phyloP scores from a whole-genome alignment of 2,888 invertebrate species.

The Lydus trimaculatus region DNA sequence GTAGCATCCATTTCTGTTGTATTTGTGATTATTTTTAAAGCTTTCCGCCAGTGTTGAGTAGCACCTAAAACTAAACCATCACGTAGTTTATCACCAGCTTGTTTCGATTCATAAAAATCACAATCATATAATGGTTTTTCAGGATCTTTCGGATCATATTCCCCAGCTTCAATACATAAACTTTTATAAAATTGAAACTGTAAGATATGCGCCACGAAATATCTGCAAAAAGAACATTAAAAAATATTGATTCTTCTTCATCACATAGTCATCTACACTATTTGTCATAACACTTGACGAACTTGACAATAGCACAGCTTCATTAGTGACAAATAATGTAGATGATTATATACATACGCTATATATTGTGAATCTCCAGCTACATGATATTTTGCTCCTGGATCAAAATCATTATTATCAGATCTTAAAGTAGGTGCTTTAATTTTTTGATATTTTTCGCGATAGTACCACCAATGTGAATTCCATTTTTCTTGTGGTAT shows the following conservation, averaged over 20 bases:
- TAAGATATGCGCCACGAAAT: constrained; percentile 73
- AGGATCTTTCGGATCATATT: constrained; percentile 64
- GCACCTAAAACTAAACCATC: constrained; percentile 61
- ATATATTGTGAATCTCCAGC: constrained; percentile 61
- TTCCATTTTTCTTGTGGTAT: constrained; percentile 60
- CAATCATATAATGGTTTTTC: constrained; percentile 49
- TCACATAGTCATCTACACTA: neutral
- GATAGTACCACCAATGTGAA: constrained; percentile 59
- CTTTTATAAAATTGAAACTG: constrained; percentile 81
- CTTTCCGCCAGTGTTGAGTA: constrained; percentile 66
- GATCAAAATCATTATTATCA: constrained; percentile 61
- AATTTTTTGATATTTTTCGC: constrained; percentile 60
- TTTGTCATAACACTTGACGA: too few relatives aligned
- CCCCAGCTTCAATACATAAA: constrained; percentile 72
- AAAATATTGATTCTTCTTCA: neutral
- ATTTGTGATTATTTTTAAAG: constrained; percentile 67
- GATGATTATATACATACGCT: constrained; percentile 41
- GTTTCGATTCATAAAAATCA: constrained; percentile 48
- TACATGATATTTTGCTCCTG: constrained; percentile 62
- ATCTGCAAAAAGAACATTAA: constrained; percentile 55
- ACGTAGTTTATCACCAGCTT: constrained; percentile 62
- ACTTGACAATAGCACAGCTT: too few relatives aligned
- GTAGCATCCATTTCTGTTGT: constrained; percentile 63
- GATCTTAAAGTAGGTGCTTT: constrained; percentile 57
- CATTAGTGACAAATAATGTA: too few relatives aligned